A percentile compares a stretch with the other conserved stretches of the same genome.
Conservation (phyloP, 1,140 invertebrate species). For the Macrostomum lignano region DNA sequence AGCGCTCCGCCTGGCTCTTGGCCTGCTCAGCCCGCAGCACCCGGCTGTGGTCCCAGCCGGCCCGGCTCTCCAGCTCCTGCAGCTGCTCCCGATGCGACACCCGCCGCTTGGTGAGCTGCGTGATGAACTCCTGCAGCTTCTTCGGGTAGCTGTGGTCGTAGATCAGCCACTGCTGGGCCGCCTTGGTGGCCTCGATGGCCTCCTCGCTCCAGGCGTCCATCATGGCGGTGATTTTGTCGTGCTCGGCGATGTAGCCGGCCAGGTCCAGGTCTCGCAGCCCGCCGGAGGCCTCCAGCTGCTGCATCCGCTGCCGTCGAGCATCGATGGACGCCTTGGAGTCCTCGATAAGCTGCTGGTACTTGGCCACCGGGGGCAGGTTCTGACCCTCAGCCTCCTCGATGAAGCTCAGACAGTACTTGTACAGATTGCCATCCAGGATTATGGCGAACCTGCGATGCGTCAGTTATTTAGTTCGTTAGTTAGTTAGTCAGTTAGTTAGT, state of each 20-base stretch:
- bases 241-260: slow-evolving; percentile 9
- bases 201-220: slow-evolving; percentile 8
- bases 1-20: not conserved
- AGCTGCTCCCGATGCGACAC: slow-evolving; percentile 9
- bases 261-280: slow-evolving; percentile 7
- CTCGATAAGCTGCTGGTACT: slow-evolving; percentile 11
- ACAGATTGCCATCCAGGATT: slow-evolving; percentile 9
- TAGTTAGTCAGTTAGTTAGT: too few relatives aligned
- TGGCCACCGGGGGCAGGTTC: slow-evolving; percentile 9
- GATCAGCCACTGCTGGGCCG: slow-evolving; percentile 11
- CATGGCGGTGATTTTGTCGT: slow-evolving; percentile 9
- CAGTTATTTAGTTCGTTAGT: too few relatives aligned
- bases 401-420: slow-evolving; percentile 11
- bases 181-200: slow-evolving; percentile 8
- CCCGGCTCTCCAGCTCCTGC: slow-evolving; percentile 4
- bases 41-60: not conserved
- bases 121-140: slow-evolving; percentile 10
- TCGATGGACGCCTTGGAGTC: slow-evolving; percentile 7
- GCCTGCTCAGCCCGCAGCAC: too few relatives aligned
- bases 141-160: slow-evolving; percentile 11
- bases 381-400: slow-evolving; percentile 8
- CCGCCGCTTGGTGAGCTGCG: slow-evolving; percentile 6
- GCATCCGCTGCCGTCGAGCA: slow-evolving; percentile 6
- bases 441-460: too few relatives aligned
- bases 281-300: slow-evolving; percentile 7